phyloP scores from a whole-genome alignment of 2,113 vertebrate genomes.

The Anguilla rostrata region DNA sequence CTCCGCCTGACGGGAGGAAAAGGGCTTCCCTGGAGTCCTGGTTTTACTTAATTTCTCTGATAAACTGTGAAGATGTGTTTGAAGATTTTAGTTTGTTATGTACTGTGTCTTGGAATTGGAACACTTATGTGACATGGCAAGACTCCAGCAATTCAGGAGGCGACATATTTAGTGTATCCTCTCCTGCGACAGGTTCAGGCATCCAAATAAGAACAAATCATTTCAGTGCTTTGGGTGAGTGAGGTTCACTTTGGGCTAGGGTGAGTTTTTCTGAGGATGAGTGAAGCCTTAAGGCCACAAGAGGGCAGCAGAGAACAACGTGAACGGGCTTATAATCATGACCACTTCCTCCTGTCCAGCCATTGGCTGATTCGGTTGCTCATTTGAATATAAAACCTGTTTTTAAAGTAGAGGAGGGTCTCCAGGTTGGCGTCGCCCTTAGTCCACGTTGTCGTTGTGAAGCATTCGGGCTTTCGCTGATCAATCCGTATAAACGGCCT shows the following conservation, averaged over 20 bases:
- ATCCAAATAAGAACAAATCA: too few relatives aligned
- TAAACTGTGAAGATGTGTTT: background rate
- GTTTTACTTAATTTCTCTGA: background rate
- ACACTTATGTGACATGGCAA: too few relatives aligned
- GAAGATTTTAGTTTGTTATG: too few relatives aligned
- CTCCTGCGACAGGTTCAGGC: too few relatives aligned
- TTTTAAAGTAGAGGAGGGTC: background rate
- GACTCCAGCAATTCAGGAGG: too few relatives aligned
- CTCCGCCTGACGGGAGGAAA: background rate
- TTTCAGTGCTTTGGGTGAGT: background rate
- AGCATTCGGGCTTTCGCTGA: too few relatives aligned
- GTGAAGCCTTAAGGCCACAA: conserved; percentile 50
- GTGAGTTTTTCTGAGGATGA: conserved; percentile 5
- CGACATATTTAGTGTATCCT: too few relatives aligned
- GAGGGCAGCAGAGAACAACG: conserved; percentile 67
- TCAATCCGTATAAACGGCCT: background rate
- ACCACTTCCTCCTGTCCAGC: conserved; percentile 23
- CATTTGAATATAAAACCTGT: background rate
- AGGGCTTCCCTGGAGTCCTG: background rate
- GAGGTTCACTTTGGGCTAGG: background rate
- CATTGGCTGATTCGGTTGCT: background rate
- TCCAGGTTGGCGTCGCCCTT: background rate
- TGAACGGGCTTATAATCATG: conserved; percentile 7
- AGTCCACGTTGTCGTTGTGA: background rate
- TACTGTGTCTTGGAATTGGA: too few relatives aligned